phyloP scores from a whole-genome alignment of 2,797 vertebrate genomes.

The Sebastolobus altivelis region DNA sequence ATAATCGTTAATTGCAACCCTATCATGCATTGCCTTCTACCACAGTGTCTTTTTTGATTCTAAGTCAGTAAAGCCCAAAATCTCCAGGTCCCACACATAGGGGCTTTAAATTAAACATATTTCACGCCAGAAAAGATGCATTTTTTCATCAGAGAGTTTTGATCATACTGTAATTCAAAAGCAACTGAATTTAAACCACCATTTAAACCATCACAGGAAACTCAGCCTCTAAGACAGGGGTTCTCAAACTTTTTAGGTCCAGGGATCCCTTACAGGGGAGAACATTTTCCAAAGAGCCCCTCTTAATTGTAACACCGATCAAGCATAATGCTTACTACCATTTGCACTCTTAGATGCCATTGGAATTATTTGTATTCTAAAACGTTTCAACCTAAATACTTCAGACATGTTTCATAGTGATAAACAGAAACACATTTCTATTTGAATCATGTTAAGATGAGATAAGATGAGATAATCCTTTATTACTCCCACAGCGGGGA shows the following conservation, averaged over 20 bases:
- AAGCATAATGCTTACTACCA: too few species aligned
- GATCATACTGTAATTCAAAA: neutral
- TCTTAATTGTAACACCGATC: rapidly evolving
- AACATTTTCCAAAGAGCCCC: too few species aligned
- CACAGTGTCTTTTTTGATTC: neutral
- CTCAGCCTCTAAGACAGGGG: neutral
- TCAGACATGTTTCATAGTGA: too few species aligned
- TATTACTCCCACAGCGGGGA: rapidly evolving
- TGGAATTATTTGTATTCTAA: too few species aligned
- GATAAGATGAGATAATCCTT: too few species aligned
- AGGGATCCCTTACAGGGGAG: too few species aligned
- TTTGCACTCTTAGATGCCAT: too few species aligned
- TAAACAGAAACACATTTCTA: too few species aligned
- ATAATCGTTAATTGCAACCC: neutral
- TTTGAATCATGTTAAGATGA: too few species aligned
- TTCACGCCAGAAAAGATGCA: neutral
- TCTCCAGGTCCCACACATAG: neutral
- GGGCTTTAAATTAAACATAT: neutral
- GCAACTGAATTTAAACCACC: neutral
- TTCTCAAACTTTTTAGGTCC: too few species aligned
- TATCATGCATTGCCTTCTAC: rapidly evolving
- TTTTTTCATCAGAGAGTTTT: neutral
- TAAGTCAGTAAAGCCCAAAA: neutral
- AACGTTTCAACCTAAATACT: too few species aligned
- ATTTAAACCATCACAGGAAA: neutral